phyloP scores from a whole-genome alignment of 2,797 vertebrate species.

The Nannoperca australis region DNA sequence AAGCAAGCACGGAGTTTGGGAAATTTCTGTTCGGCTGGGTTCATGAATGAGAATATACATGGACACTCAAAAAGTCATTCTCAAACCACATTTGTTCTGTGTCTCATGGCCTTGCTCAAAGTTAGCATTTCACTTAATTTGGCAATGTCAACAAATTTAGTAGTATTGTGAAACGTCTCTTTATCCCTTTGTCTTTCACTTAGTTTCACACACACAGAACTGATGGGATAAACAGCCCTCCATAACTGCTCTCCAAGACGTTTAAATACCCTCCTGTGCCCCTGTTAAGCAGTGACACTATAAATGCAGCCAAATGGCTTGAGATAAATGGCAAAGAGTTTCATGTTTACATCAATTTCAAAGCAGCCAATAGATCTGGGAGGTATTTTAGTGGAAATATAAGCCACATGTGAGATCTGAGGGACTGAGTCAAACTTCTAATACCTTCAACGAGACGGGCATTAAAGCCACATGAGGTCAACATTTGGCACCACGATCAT shows the following conservation, averaged over 20 bases:
- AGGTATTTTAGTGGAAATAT: constrained; percentile 73
- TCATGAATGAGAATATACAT: constrained; percentile 68
- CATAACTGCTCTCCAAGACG: constrained; percentile 30
- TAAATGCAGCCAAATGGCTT: constrained; percentile 59
- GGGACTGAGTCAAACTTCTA: constrained; percentile 71
- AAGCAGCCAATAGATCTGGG: constrained; percentile 73
- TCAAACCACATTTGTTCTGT: constrained; percentile 69
- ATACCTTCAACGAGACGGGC: constrained; percentile 56
- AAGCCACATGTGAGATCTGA: constrained; percentile 80
- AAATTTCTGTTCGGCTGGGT: constrained; percentile 33
- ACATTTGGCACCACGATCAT: constrained; percentile 58
- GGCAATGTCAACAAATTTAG: constrained; percentile 50
- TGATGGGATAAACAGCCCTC: constrained; percentile 48
- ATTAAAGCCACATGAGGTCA: constrained; percentile 74
- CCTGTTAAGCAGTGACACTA: constrained; percentile 46
- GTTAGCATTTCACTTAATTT: constrained; percentile 55
- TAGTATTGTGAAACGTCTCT: constrained; percentile 64
- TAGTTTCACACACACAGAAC: constrained; percentile 44
- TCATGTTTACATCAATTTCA: constrained; percentile 75
- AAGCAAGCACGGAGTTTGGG: constrained; percentile 59
- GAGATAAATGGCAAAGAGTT: constrained; percentile 48
- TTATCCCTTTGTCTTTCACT: constrained; percentile 39
- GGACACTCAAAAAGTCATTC: constrained; percentile 47
- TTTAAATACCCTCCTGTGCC: constrained; percentile 47
- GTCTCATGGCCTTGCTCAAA: constrained; percentile 40